These are phyloP conservation scores for Corythaixoides concolor DNA, from an alignment of 2,113 vertebrate species.

Conservation along the genomic window DNA sequence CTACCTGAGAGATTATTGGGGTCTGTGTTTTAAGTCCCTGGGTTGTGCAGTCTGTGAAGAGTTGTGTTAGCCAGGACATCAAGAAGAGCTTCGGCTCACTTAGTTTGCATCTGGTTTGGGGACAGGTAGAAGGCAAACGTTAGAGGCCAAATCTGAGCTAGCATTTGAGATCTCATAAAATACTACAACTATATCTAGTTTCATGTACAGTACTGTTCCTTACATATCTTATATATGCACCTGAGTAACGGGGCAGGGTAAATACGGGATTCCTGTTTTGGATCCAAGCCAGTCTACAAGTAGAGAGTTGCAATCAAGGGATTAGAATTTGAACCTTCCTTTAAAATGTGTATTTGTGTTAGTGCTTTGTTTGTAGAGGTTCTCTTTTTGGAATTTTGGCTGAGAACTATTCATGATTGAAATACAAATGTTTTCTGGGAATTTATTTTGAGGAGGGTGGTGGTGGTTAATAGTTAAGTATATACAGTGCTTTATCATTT, in stretches of 20 bases:
- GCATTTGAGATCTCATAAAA: not conserved
- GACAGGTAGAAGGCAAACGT: not conserved
- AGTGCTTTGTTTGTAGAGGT: not conserved
- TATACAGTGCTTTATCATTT: not conserved
- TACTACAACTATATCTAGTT: not conserved
- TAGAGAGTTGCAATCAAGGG: not conserved
- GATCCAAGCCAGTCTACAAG: not conserved
- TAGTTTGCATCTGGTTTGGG: not conserved
- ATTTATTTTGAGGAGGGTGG: not conserved
- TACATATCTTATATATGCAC: not conserved
- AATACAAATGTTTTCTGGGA: not conserved
- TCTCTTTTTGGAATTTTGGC: not conserved
- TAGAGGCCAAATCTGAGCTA: not conserved
- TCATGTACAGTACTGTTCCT: not conserved
- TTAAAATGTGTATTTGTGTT: not conserved
- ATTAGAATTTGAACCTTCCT: not conserved
- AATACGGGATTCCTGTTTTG: not conserved
- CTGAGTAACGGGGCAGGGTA: accelerated
- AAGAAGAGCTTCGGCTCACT: not conserved
- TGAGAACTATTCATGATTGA: not conserved
- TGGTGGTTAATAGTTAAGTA: not conserved
- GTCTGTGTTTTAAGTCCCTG: not conserved
- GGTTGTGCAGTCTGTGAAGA: no score
- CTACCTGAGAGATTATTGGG: not conserved
- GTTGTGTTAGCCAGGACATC: not conserved